Evolutionary conservation across 2,113 vertebrate genomes (phyloP).

Genomic region (Nyctibius bracteatus): DNA sequence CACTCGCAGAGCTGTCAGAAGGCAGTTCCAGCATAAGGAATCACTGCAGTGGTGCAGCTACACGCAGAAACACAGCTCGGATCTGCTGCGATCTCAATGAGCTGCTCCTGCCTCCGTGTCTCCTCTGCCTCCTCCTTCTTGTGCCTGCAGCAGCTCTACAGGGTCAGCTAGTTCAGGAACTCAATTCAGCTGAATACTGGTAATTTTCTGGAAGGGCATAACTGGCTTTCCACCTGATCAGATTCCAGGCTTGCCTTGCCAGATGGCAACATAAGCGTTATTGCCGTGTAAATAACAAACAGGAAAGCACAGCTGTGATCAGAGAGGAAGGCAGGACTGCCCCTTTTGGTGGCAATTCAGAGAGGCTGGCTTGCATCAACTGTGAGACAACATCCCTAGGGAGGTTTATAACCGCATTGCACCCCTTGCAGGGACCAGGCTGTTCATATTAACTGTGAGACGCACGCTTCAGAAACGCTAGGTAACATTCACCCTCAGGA

Average conservation of each 20-base stretch:
- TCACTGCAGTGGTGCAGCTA: not conserved
- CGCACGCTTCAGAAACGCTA: fast-evolving
- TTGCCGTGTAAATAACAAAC: not conserved
- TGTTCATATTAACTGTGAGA: fast-evolving
- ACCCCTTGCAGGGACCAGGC: not conserved
- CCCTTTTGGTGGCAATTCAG: not conserved
- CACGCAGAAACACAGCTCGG: not conserved
- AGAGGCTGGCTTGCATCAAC: not conserved
- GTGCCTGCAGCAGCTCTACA: not conserved
- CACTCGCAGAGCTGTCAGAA: not conserved
- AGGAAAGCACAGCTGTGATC: not conserved
- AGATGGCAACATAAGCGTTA: not conserved
- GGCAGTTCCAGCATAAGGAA: not conserved
- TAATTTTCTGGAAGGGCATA: not conserved
- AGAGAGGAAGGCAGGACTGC: not conserved
- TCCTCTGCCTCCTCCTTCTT: not conserved
- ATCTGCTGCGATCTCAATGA: fast-evolving
- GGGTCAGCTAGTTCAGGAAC: not conserved
- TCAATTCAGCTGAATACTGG: not conserved
- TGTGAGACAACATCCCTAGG: not conserved
- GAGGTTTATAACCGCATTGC: not conserved
- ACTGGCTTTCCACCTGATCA: not conserved
- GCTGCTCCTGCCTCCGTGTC: not conserved
- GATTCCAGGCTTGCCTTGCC: not conserved
- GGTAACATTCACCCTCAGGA: no score